A percentile compares a stretch with the other conserved stretches of the same genome.
Conservation (phyloP, 2,797 vertebrate species). For the Vespertilio murinus region DNA sequence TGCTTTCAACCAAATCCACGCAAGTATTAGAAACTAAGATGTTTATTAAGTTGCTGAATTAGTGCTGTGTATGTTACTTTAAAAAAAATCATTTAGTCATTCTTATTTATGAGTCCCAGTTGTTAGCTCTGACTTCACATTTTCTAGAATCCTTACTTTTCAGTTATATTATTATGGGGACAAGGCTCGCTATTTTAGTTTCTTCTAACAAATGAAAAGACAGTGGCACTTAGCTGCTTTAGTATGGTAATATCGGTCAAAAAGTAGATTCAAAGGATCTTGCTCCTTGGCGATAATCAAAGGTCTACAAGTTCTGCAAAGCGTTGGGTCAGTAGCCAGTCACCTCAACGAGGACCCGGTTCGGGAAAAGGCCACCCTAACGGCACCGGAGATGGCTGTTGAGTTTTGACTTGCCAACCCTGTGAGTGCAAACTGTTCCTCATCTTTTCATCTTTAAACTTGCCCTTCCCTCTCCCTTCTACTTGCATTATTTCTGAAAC, state of each 20-base stretch:
- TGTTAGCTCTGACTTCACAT: background rate
- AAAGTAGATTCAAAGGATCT: background rate
- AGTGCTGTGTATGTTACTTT: conserved; percentile 2
- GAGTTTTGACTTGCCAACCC: background rate
- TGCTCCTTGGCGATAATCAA: background rate
- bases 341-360: background rate
- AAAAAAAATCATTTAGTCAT: background rate
- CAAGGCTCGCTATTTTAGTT: background rate
- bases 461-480: background rate
- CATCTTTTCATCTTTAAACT: conserved; percentile 31
- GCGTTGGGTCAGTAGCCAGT: background rate
- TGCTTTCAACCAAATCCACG: background rate
- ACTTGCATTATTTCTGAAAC: conserved; percentile 26
- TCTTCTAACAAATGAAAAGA: conserved; percentile 28
- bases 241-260: background rate
- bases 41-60: conserved; percentile 8
- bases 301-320: background rate
- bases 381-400: background rate
- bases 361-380: background rate
- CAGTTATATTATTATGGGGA: background rate
- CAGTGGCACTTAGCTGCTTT: background rate
- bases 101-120: background rate
- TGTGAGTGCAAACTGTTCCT: background rate
- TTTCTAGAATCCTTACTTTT: background rate
- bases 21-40: background rate